A percentile compares a stretch with the other conserved stretches of the same genome.
These are phyloP conservation scores for Chloromyia formosa DNA, from an alignment of 2,888 invertebrate genomes.

Conservation along the genomic window DNA sequence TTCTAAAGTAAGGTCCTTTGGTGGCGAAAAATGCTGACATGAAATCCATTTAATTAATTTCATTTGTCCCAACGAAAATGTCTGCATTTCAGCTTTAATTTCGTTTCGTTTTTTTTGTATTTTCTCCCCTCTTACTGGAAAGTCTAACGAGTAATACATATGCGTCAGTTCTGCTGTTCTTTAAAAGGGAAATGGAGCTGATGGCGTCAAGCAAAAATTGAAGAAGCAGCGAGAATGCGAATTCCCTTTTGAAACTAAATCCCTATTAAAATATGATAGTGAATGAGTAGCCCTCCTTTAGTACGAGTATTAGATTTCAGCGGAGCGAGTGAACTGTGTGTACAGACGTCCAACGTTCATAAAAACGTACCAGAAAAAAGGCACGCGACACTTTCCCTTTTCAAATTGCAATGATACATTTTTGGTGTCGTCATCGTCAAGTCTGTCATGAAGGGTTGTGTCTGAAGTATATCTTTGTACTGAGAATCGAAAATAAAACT, in stretches of 20 bases:
- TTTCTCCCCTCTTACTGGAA: background rate
- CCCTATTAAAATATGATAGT: conserved; percentile 36
- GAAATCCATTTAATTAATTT: background rate
- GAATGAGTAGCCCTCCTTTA: conserved; percentile 49
- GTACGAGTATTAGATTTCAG: conserved; percentile 51
- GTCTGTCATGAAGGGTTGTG: too few relatives aligned
- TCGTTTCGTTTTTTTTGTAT: too few relatives aligned
- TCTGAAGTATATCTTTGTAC: too few relatives aligned
- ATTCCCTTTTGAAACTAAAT: conserved; percentile 32
- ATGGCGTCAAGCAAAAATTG: conserved; percentile 25
- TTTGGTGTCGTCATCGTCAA: too few relatives aligned
- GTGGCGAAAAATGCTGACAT: background rate
- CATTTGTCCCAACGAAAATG: background rate
- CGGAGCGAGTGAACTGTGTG: conserved; percentile 7
- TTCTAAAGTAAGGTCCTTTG: background rate
- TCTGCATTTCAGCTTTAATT: too few relatives aligned
- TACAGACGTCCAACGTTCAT: background rate
- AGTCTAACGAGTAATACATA: conserved; percentile 1
- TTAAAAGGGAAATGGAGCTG: background rate
- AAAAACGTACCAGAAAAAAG: conserved; percentile 22
- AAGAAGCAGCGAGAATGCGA: background rate
- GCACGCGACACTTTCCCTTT: conserved; percentile 50
- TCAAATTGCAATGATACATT: background rate
- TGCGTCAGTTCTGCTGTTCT: background rate
- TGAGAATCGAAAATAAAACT: too few relatives aligned